Percentiles rank a stretch among this genome's conserved stretches.
Evolutionary conservation across 2,888 invertebrate species (phyloP).

Genomic region (Orthonevra nobilis): DNA sequence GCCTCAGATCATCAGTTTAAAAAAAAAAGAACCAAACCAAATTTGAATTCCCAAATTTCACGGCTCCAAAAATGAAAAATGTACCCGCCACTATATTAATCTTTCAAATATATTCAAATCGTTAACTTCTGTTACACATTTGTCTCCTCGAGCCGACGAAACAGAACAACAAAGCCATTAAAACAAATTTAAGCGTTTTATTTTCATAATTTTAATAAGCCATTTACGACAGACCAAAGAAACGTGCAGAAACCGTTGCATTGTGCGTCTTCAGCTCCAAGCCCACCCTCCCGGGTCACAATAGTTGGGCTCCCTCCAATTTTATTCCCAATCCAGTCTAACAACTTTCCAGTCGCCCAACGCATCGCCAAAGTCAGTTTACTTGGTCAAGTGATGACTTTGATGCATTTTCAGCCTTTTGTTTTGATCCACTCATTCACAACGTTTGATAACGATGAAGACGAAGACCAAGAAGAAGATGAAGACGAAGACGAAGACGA

Average conservation of each 20-base stretch:
- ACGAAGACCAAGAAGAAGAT: background rate
- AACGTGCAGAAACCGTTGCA: slow-evolving; percentile 59
- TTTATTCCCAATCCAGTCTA: slow-evolving; percentile 48
- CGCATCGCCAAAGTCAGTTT: slow-evolving; percentile 38
- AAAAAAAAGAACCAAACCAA: too few relatives aligned
- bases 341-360: slow-evolving; percentile 64
- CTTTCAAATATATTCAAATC: slow-evolving; percentile 16
- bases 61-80: too few relatives aligned
- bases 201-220: slow-evolving; percentile 18
- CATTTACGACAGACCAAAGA: slow-evolving; percentile 49
- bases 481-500: slow-evolving; percentile 6
- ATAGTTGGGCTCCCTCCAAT: background rate
- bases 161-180: background rate
- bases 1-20: too few relatives aligned
- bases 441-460: slow-evolving; percentile 30
- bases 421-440: slow-evolving; percentile 60
- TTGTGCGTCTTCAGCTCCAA: slow-evolving; percentile 8
- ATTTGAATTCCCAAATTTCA: too few relatives aligned
- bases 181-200: slow-evolving; percentile 8
- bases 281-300: background rate
- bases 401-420: slow-evolving; percentile 57
- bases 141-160: background rate
- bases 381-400: slow-evolving; percentile 56
- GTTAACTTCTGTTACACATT: background rate
- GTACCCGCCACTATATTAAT: background rate